These are phyloP conservation scores for Cyclopterus lumpus DNA, from an alignment of 2,797 vertebrate species.

Conservation along the genomic window DNA sequence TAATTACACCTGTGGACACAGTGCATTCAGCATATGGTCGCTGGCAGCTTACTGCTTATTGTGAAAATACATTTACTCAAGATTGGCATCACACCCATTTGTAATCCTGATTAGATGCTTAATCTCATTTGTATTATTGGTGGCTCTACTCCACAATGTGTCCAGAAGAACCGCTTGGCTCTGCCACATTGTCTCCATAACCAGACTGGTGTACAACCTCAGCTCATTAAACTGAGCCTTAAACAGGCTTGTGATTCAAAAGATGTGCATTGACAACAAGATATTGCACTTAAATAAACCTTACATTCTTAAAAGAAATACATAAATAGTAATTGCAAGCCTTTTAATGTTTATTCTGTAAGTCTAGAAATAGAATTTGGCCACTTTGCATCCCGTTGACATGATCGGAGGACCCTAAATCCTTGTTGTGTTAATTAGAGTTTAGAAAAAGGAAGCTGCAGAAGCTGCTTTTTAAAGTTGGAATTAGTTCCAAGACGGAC, in stretches of 20 bases:
- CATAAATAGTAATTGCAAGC: slow-evolving; percentile 1
- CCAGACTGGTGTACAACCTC: background rate
- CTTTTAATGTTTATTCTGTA: slow-evolving; percentile 26
- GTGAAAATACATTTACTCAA: background rate
- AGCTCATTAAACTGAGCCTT: background rate
- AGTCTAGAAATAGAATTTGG: slow-evolving; percentile 12
- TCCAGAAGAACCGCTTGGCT: too few species aligned
- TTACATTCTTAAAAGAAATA: background rate
- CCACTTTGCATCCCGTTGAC: slow-evolving; percentile 23
- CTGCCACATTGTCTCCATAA: slow-evolving; percentile 19
- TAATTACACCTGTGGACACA: too few species aligned
- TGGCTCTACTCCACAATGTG: too few species aligned
- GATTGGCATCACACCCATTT: background rate
- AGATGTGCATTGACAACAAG: slow-evolving; percentile 7
- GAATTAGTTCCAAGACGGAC: slow-evolving; percentile 3
- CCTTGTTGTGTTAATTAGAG: slow-evolving; percentile 69
- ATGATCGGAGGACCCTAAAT: slow-evolving; percentile 40
- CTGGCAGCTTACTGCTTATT: background rate
- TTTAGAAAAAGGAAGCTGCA: slow-evolving; percentile 34
- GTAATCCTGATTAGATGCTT: background rate
- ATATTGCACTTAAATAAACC: background rate
- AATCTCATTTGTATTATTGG: background rate
- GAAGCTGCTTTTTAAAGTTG: background rate
- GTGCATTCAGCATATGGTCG: background rate
- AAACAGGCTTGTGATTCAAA: background rate